These are phyloP conservation scores for Aulostomus chinensis DNA, from an alignment of 2,797 vertebrate genomes.

Conservation along the genomic window DNA sequence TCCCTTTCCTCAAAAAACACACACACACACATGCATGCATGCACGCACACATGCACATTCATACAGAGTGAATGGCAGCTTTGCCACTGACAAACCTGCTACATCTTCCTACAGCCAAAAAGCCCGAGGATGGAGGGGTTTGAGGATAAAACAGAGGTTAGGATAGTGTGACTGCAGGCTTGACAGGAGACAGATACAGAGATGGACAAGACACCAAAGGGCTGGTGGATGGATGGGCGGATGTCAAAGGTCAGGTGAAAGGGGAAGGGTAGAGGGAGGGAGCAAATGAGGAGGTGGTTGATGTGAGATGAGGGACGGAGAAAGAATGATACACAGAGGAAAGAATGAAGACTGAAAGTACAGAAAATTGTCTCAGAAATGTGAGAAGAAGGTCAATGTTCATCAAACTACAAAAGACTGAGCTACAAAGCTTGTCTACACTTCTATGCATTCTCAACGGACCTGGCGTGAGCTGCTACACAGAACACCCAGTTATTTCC, in stretches of 20 bases:
- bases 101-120: constrained; percentile 54
- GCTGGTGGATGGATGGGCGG: constrained; percentile 23
- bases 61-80: constrained; percentile 58
- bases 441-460: no score
- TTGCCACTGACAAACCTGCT: constrained; percentile 52
- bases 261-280: constrained; percentile 12
- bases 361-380: not conserved
- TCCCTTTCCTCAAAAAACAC: constrained; percentile 32
- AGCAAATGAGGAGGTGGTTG: no score
- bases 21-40: constrained; percentile 9
- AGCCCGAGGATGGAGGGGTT: constrained; percentile 52
- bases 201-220: constrained; percentile 51
- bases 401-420: no score
- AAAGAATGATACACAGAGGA: not conserved
- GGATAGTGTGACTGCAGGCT: constrained; percentile 37
- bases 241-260: constrained; percentile 33
- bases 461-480: no score
- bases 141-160: constrained; percentile 37
- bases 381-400: no score
- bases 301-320: no score
- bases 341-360: not conserved
- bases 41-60: constrained; percentile 23
- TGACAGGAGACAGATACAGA: constrained; percentile 54
- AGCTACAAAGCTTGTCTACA: no score
- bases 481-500: no score